phyloP scores from a whole-genome alignment of 1,140 invertebrate genomes.

The Neodiprion lecontei region DNA sequence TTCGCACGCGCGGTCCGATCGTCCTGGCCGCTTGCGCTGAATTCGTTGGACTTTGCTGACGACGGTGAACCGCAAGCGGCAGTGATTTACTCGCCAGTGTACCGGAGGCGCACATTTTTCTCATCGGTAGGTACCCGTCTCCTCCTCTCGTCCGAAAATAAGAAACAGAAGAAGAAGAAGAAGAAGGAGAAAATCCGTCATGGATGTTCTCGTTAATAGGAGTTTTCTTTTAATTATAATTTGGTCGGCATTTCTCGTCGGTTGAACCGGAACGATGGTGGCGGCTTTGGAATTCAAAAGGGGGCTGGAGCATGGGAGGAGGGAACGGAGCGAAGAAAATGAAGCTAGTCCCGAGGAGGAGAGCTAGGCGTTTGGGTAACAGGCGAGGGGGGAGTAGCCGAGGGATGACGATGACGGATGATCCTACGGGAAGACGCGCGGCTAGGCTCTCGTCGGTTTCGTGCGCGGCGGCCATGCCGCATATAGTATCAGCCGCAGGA shows the following conservation, averaged over 20 bases:
- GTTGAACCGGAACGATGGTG: slow-evolving; percentile 6
- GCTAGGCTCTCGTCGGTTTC: slow-evolving; percentile 44
- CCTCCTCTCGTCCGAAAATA: not conserved
- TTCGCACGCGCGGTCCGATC: too few relatives aligned
- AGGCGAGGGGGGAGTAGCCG: slow-evolving; percentile 30
- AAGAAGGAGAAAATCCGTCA: too few relatives aligned
- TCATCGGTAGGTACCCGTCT: not conserved
- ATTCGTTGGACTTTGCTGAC: not conserved
- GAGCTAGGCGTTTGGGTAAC: slow-evolving; percentile 30
- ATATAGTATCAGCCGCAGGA: not conserved
- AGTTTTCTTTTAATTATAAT: slow-evolving; percentile 6
- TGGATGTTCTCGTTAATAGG: not conserved
- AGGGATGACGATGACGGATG: slow-evolving; percentile 57
- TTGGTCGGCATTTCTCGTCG: not conserved
- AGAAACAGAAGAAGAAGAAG: not conserved
- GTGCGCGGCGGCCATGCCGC: slow-evolving; percentile 32
- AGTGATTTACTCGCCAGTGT: too few relatives aligned
- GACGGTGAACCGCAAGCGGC: too few relatives aligned
- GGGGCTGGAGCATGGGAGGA: slow-evolving; percentile 18
- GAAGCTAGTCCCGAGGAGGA: slow-evolving; percentile 20
- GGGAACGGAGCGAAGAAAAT: slow-evolving; percentile 38
- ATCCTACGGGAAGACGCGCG: slow-evolving; percentile 45
- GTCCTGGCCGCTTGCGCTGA: not conserved
- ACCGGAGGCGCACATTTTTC: not conserved
- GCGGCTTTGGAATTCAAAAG: slow-evolving; percentile 12